Evolutionary conservation across 2,888 invertebrate genomes (phyloP), one percentile per base, ranked within the genome.

Genomic region (Oligia strigilis): DNA sequence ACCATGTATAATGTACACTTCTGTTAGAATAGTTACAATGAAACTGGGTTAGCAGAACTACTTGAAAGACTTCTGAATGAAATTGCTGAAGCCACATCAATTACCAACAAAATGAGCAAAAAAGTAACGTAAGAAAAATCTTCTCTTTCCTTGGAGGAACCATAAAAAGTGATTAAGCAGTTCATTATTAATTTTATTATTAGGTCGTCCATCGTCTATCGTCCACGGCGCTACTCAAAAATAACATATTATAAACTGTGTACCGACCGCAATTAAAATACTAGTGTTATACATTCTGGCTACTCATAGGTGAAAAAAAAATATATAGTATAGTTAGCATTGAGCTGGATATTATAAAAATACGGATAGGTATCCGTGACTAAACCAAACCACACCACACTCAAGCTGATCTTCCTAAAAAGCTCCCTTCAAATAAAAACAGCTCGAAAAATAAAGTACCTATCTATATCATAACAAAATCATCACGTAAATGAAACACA

Each of bases 401-500:
- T 29, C 19, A 64, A 64, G 69, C 5, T n/a, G 46, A 62, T 36
- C n/a, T 29, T 84, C 73, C 76, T 78, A 82, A 87, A 86, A 91
- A 72, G 11, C 40, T 62, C 72, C 73, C 80, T 75, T 73, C 13
- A 87, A 86, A 60, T 60, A n/a, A 89, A 88, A 85, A 81, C 64
- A 75, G 23, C 66, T 90, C 89, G 94, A 81, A 72, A 95, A 95
- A 94, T 95, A 95, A 95, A 95, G 92, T 94, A 76, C 75, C 58
- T 55, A 76, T 81, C 58, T 55, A 84, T 92, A 94, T 96, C 96
- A 96, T 97, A 97, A 97, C 96, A 96, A 95, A 94, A 96, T 96
- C 95, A 93, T 96, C 97, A 96, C 96, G 96, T 95, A 96, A 94
- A 96, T 95, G 94, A 95, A 96, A 93, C 92, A 93, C 96, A 96